Percentiles rank a stretch among this genome's conserved stretches.
These are phyloP conservation scores for Tipula vernalis DNA, from an alignment of 2,888 invertebrate species.

Conservation along the genomic window DNA sequence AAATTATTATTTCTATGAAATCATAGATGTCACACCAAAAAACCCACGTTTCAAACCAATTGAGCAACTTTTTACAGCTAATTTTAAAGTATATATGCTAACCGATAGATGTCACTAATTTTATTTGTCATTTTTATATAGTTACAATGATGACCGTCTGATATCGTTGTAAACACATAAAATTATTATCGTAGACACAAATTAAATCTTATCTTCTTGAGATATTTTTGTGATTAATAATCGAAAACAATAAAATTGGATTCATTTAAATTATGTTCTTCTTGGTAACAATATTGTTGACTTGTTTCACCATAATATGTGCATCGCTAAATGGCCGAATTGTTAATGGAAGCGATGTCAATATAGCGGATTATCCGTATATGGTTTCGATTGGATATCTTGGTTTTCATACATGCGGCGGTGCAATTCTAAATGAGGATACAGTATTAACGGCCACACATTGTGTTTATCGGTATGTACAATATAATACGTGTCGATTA, in stretches of 20 bases:
- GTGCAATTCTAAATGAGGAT: conserved; percentile 17
- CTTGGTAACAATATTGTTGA: neutral
- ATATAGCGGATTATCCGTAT: conserved; percentile 21
- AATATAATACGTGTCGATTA: neutral
- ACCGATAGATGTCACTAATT: neutral
- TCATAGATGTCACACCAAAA: neutral
- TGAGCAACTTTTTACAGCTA: neutral
- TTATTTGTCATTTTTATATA: too few species aligned
- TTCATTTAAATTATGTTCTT: neutral
- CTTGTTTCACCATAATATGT: neutral
- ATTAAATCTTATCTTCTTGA: neutral
- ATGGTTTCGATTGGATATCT: conserved; percentile 19
- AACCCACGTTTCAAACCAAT: neutral
- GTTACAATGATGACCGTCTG: neutral
- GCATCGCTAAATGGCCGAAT: conserved; percentile 12
- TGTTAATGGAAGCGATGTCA: conserved; percentile 21
- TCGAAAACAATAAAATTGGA: neutral
- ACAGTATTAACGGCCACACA: conserved; percentile 20
- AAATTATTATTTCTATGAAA: neutral
- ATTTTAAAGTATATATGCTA: neutral
- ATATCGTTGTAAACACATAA: neutral
- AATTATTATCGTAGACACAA: neutral
- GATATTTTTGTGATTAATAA: neutral
- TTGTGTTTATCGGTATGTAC: conserved; percentile 14
- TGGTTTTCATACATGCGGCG: conserved; percentile 14